Conservation (phyloP, 2,888 invertebrate genomes). For the Lymantria monacha region DNA sequence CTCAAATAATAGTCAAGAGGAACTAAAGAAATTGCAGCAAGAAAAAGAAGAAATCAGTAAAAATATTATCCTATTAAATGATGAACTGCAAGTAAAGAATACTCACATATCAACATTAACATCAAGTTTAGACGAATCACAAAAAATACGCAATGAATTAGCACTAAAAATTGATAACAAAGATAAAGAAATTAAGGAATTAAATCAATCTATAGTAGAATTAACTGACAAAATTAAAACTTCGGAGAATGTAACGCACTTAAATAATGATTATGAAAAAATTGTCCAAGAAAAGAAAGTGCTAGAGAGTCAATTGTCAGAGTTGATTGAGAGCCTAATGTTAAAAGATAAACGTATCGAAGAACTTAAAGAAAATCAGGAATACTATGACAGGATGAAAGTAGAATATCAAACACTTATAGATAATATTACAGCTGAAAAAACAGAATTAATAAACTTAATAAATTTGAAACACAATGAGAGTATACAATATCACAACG, state of each 20-base stretch:
- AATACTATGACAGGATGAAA: conserved; percentile 47
- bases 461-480: conserved; percentile 93
- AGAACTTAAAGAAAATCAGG: conserved; percentile 43
- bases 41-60: conserved; percentile 56
- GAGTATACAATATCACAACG: conserved; percentile 91
- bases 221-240: conserved; percentile 56
- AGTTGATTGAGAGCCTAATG: conserved; percentile 42
- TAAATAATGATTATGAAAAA: conserved; percentile 52
- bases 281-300: conserved; percentile 53
- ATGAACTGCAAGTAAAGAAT: conserved; percentile 53
- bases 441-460: conserved; percentile 86
- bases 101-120: conserved; percentile 46
- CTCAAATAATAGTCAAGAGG: conserved; percentile 44
- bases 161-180: conserved; percentile 45
- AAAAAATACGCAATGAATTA: conserved; percentile 38
- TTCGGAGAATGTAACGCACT: conserved; percentile 45
- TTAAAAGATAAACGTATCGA: conserved; percentile 46
- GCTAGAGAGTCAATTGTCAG: conserved; percentile 47
- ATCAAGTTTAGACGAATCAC: conserved; percentile 38
- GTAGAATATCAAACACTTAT: conserved; percentile 52
- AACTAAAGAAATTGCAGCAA: conserved; percentile 45
- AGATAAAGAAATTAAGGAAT: conserved; percentile 65
- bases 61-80: conserved; percentile 46
- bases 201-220: conserved; percentile 59
- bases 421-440: conserved; percentile 72